Evolutionary conservation across 2,888 invertebrate species (phyloP).

Genomic region (Drosophila picticornis): DNA sequence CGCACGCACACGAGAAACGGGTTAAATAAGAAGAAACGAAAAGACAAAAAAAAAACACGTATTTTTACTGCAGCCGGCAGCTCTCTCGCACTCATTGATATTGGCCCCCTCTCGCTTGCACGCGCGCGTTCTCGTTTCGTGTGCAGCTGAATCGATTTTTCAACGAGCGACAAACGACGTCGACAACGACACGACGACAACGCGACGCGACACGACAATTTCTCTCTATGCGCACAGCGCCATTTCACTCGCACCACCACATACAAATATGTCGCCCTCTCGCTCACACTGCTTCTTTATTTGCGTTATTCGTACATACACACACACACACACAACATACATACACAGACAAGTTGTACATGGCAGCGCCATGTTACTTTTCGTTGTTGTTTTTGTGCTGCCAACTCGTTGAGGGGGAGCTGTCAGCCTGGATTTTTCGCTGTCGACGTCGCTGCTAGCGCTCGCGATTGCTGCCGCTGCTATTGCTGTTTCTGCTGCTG

Average conservation of each 20-base stretch:
- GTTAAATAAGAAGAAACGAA: conserved; percentile 59
- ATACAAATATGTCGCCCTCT: conserved; percentile 19
- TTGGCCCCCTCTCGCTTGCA: conserved; percentile 43
- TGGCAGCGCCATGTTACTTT: conserved; percentile 77
- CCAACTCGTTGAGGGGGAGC: conserved; percentile 69
- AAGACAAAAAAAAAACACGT: conserved; percentile 44
- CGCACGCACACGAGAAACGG: conserved; percentile 75
- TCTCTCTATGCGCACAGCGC: conserved; percentile 56
- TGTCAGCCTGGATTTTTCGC: conserved; percentile 80
- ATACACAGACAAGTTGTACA: conserved; percentile 30
- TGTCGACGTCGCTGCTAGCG: conserved; percentile 31
- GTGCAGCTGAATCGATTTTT: conserved; percentile 78
- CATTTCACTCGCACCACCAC: conserved; percentile 49
- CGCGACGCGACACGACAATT: conserved; percentile 72
- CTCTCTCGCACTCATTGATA: conserved; percentile 40
- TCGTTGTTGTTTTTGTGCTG: conserved; percentile 61
- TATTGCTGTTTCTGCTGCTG: conserved; percentile 30
- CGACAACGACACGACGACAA: conserved; percentile 29
- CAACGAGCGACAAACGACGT: conserved; percentile 59
- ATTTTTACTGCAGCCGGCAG: conserved; percentile 56
- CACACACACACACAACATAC: conserved; percentile 23
- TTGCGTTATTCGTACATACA: conserved; percentile 61
- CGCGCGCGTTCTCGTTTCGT: conserved; percentile 64
- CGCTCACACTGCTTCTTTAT: conserved; percentile 49
- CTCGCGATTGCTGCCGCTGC: conserved; percentile 39